Evolutionary conservation across 2,888 invertebrate genomes (phyloP).

Genomic region (Cantharis rustica): DNA sequence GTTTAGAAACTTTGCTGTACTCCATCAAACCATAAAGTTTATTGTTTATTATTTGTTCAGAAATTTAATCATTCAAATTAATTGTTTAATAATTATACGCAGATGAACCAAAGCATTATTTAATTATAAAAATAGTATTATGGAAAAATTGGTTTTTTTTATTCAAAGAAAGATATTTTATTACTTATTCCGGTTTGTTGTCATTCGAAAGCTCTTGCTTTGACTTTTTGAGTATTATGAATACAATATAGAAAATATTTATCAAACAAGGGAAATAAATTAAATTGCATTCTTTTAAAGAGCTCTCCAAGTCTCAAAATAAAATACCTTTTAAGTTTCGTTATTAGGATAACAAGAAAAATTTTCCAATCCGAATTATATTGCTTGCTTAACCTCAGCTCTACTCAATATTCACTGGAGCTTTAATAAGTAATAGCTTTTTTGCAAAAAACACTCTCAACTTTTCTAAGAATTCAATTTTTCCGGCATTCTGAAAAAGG

Average conservation of each 20-base stretch:
- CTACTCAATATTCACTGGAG: background rate
- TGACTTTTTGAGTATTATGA: background rate
- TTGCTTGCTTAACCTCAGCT: conserved; percentile 7
- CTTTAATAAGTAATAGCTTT: conserved; percentile 7
- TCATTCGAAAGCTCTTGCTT: background rate
- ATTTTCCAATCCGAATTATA: conserved; percentile 6
- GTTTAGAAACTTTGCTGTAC: background rate
- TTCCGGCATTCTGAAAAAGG: background rate
- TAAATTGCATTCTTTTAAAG: background rate
- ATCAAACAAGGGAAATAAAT: background rate
- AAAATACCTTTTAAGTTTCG: conserved; percentile 12
- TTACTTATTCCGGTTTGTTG: background rate
- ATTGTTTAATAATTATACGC: background rate
- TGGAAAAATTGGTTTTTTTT: background rate
- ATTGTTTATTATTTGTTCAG: background rate
- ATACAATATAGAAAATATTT: background rate
- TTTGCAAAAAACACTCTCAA: background rate
- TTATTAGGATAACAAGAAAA: conserved; percentile 21
- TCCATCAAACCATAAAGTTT: background rate
- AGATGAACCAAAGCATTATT: background rate
- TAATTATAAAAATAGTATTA: background rate
- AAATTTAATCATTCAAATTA: background rate
- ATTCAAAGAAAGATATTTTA: background rate
- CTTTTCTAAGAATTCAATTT: background rate
- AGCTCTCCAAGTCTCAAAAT: conserved; percentile 8